phyloP scores from a whole-genome alignment of 2,113 vertebrate genomes.

The Thinocorus orbignyianus region DNA sequence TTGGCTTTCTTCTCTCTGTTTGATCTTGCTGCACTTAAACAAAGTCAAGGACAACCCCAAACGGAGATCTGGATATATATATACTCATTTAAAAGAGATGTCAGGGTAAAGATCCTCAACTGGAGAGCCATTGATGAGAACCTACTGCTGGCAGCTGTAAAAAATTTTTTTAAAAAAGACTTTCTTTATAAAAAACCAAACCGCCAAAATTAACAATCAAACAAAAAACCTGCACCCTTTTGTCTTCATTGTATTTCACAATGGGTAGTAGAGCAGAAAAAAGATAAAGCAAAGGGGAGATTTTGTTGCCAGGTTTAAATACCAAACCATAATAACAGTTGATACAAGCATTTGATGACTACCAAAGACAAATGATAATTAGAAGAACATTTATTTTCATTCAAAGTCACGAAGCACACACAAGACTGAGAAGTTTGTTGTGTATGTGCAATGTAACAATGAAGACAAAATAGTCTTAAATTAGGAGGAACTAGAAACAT shows the following conservation, averaged over 20 bases:
- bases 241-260: neutral
- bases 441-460: neutral
- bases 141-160: neutral
- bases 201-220: neutral
- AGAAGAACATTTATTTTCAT: neutral
- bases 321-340: neutral
- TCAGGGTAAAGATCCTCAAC: neutral
- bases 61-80: neutral
- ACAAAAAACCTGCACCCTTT: neutral
- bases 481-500: neutral
- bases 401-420: neutral
- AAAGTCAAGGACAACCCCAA: neutral
- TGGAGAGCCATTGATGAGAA: neutral
- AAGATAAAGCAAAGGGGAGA: neutral
- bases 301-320: neutral
- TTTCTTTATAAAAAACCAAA: neutral
- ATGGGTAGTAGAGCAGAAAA: neutral
- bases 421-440: neutral
- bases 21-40: neutral
- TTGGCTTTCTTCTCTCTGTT: neutral
- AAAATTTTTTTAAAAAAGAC: neutral
- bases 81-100: neutral
- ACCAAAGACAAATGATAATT: neutral
- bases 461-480: neutral
- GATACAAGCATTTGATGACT: neutral